Conservation (phyloP, 2,888 invertebrate genomes). For the Himalopsyche anomala region DNA sequence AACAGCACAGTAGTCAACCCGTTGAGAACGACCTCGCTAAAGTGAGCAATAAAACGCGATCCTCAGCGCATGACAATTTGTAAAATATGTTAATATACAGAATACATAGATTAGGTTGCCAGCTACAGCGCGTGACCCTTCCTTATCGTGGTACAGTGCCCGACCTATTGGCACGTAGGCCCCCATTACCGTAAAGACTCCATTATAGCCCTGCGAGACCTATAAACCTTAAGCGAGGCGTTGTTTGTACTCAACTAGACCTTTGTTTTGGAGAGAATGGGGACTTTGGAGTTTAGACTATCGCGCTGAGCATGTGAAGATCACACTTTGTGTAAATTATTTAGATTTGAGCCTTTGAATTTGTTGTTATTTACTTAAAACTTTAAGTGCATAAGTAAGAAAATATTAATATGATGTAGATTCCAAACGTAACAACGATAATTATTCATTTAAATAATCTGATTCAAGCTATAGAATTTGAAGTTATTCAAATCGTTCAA, state of each 20-base stretch:
- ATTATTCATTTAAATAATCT: too few species aligned
- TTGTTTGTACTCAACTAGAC: constrained; percentile 41
- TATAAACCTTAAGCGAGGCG: constrained; percentile 64
- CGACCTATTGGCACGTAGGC: constrained; percentile 64
- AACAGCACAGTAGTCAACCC: background rate
- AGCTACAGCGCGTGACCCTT: constrained; percentile 13
- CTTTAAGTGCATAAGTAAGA: too few species aligned
- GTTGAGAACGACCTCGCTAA: background rate
- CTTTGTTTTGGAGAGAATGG: constrained; percentile 55
- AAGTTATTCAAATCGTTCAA: too few species aligned
- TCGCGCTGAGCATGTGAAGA: constrained; percentile 3
- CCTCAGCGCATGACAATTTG: constrained; percentile 27
- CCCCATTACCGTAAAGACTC: constrained; percentile 64
- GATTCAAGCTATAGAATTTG: too few species aligned
- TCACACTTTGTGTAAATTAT: background rate
- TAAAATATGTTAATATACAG: constrained; percentile 30
- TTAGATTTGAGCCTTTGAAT: background rate
- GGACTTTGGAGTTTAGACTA: constrained; percentile 12
- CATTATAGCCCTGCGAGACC: constrained; percentile 63
- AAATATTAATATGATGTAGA: too few species aligned
- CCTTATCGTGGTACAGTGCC: constrained; percentile 5
- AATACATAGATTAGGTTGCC: constrained; percentile 16
- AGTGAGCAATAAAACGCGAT: constrained; percentile 26
- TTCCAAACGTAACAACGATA: too few species aligned
- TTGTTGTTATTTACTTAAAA: too few species aligned